Conservation (phyloP, 1,140 invertebrate genomes). For the Trichonephila clavipes region DNA sequence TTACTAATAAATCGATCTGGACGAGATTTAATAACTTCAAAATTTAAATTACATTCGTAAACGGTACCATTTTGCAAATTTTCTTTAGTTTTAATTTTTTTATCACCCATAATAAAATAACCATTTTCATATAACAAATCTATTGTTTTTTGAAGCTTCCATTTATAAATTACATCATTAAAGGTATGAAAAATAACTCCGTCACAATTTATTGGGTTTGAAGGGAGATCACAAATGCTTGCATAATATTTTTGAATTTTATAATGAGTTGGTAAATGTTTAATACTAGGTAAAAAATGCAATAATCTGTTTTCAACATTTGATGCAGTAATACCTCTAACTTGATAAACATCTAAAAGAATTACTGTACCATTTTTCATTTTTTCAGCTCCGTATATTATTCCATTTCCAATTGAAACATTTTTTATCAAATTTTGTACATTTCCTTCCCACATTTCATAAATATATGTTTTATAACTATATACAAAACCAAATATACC, state of each 20-base stretch:
- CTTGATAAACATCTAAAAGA: slow-evolving; percentile 52
- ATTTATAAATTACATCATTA: slow-evolving; percentile 32
- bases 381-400: slow-evolving; percentile 45
- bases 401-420: slow-evolving; percentile 3
- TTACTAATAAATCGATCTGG: slow-evolving; percentile 40
- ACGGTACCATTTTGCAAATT: slow-evolving; percentile 1
- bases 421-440: not conserved
- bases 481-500: slow-evolving; percentile 45
- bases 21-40: slow-evolving; percentile 32
- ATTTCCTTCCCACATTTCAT: slow-evolving; percentile 49
- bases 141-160: not conserved
- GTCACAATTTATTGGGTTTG: not conserved
- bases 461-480: slow-evolving; percentile 36
- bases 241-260: slow-evolving; percentile 44
- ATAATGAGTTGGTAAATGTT: slow-evolving; percentile 16
- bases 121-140: slow-evolving; percentile 41
- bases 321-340: not conserved
- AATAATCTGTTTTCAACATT: not conserved
- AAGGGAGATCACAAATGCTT: not conserved
- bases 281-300: slow-evolving; percentile 11
- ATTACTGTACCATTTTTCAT: slow-evolving; percentile 15
- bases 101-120: slow-evolving; percentile 33
- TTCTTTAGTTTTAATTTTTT: not conserved
- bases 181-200: slow-evolving; percentile 29
- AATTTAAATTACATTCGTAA: slow-evolving; percentile 47